Evolutionary conservation across 2,113 vertebrate genomes (phyloP), one percentile per base, ranked within the genome.

Genomic region (Epinephelus lanceolatus): DNA sequence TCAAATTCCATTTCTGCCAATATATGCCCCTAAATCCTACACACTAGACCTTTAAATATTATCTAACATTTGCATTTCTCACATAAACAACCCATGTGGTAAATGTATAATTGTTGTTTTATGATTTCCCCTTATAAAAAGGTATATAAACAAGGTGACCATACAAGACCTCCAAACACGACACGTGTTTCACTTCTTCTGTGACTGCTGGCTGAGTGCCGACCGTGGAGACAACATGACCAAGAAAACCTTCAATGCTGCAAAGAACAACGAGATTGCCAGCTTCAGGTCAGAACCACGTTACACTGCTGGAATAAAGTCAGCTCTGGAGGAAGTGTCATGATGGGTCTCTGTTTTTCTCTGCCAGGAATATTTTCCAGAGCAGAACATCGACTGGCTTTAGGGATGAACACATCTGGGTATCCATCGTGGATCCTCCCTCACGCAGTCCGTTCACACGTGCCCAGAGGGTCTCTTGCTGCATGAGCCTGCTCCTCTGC

Each of bases 401-500:
- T 47, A 91, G 95, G 63, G 96, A 97, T 18, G 94, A 96, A 78
- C 96, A 96, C 89, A 96, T 96, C 76, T 96, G 96, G 96, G 91
- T 96, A 78, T 96, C 96, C 42, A 86, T 96, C 0, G 86, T 96
- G 77, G 93, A 96, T 90, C 95, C 96, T 3, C 96, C 96, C 4
- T 92, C 94, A 2, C 94, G 94, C 1, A 96, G 96, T 73, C 94
- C 95, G 0, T 96, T 96, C 90, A 96, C 94, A 1, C 94, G 96
- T 1, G 95, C 94, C 15, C 96, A 96, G 88, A 92, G 96, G 65
- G 95, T 96, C 63, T 95, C 95, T 11, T 96, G 96, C 89, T 96
- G 96, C 89, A 95, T 96, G 95, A 92, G 91, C 61, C 93, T 96
- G 61, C 95, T 96, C 52, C 95, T 96, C 83, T 96, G 96, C 85